A percentile compares a stretch with the other conserved stretches of the same genome.
phyloP scores from a whole-genome alignment of 2,797 vertebrate genomes.

The Pseudochirops cupreus region DNA sequence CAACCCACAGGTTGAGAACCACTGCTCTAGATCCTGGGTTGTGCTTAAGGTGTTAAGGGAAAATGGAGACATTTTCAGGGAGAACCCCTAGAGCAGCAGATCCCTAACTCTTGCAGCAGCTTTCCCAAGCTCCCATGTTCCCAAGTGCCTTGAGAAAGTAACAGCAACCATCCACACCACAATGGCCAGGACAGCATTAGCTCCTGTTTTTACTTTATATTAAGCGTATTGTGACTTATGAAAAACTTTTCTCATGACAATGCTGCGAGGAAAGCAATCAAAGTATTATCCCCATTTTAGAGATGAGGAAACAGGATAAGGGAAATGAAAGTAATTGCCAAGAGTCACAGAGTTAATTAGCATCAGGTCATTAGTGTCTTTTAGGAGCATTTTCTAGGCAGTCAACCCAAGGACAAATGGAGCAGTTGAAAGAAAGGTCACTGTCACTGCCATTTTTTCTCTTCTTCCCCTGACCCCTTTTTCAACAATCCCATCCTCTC shows the following conservation, averaged over 20 bases:
- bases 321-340: background rate
- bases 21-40: background rate
- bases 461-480: background rate
- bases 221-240: background rate
- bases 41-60: background rate
- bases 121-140: background rate
- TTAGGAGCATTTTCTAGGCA: background rate
- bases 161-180: background rate
- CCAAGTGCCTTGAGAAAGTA: background rate
- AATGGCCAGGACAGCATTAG: background rate
- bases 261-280: background rate
- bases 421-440: background rate
- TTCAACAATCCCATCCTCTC: background rate
- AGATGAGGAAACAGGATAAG: background rate
- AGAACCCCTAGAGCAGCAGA: background rate
- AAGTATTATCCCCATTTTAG: background rate
- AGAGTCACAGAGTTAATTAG: background rate
- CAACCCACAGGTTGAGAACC: too few relatives aligned
- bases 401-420: background rate
- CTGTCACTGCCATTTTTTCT: background rate
- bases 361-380: background rate
- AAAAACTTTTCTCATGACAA: background rate
- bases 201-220: background rate
- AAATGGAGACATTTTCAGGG: background rate
- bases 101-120: background rate